Evolutionary conservation across 2,797 vertebrate genomes (phyloP).

Genomic region (Cephalopachus bancanus): DNA sequence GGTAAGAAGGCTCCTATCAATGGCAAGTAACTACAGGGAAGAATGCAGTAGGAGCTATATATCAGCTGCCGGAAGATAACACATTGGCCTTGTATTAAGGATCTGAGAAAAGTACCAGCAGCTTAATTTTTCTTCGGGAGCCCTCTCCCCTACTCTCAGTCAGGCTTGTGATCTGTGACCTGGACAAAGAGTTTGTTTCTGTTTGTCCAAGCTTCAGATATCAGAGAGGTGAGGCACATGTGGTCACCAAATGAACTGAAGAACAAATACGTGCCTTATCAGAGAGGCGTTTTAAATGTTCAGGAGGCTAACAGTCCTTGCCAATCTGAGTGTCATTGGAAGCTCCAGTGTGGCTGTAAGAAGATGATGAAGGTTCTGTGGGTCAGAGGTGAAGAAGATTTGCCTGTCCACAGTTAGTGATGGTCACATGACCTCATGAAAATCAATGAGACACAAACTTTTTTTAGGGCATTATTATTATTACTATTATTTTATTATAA

Average conservation of each 20-base stretch:
- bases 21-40: neutral
- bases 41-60: neutral
- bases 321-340: neutral
- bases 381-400: neutral
- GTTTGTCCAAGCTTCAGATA: constrained; percentile 17
- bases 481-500: no score
- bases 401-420: neutral
- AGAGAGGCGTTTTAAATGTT: neutral
- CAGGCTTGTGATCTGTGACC: neutral
- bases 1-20: neutral
- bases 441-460: neutral
- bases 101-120: no score
- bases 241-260: neutral
- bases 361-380: neutral
- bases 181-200: neutral
- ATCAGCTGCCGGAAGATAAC: neutral
- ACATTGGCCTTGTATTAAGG: neutral
- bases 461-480: no score
- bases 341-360: neutral
- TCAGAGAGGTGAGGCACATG: neutral
- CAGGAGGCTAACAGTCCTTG: neutral
- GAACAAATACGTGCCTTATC: neutral
- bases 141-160: neutral
- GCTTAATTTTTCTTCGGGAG: neutral
- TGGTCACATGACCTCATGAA: neutral